phyloP scores from a whole-genome alignment of 2,888 invertebrate genomes.

The Acanthosoma haemorrhoidale region DNA sequence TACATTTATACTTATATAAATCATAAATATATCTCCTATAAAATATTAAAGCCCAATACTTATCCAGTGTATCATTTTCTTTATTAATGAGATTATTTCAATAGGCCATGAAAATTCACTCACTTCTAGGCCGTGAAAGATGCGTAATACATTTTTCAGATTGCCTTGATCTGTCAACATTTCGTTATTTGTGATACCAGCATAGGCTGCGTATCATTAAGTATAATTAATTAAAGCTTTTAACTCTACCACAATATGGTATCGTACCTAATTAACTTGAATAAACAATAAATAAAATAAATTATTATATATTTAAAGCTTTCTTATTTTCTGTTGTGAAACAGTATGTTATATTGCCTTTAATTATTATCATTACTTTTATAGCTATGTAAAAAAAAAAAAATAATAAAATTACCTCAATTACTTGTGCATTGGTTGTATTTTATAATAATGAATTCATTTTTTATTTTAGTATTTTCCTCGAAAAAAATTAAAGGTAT shows the following conservation, averaged over 20 bases:
- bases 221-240: constrained; percentile 28
- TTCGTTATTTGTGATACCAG: constrained; percentile 8
- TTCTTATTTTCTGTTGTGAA: constrained; percentile 15
- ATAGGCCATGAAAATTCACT: constrained; percentile 26
- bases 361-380: constrained; percentile 25
- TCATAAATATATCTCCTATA: constrained; percentile 37
- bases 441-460: not conserved
- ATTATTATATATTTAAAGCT: constrained; percentile 28
- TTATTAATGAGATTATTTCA: constrained; percentile 26
- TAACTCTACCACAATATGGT: constrained; percentile 22
- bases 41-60: constrained; percentile 38
- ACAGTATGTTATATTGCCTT: constrained; percentile 17
- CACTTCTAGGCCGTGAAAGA: constrained; percentile 30
- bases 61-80: constrained; percentile 32
- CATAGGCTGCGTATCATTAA: constrained; percentile 18
- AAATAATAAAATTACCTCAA: not conserved
- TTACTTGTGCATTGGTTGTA: not conserved
- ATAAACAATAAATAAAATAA: constrained; percentile 25
- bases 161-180: constrained; percentile 16
- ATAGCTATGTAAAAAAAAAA: constrained; percentile 1
- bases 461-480: not conserved
- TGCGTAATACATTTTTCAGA: constrained; percentile 11
- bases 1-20: constrained; percentile 30
- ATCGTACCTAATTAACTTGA: constrained; percentile 15
- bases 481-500: no score